A percentile compares a stretch with the other conserved stretches of the same genome.
These are phyloP conservation scores for Eulemur mongoz DNA, from an alignment of 2,797 vertebrate species.

Conservation along the genomic window DNA sequence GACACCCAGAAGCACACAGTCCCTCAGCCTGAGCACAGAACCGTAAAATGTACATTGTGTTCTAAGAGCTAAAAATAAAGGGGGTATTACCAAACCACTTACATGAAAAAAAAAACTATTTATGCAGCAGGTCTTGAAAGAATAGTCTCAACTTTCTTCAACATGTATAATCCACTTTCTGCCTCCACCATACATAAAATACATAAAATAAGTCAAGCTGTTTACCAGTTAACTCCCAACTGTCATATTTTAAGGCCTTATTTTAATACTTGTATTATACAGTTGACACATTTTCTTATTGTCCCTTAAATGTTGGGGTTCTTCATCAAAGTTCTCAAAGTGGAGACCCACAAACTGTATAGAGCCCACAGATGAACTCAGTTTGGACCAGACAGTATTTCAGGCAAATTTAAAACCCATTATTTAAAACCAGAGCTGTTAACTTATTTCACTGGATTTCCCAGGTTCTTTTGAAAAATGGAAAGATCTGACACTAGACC, in stretches of 20 bases:
- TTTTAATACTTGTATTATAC: not conserved
- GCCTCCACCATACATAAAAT: not conserved
- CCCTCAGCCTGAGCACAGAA: not conserved
- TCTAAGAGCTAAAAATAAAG: not conserved
- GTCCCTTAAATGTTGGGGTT: not conserved
- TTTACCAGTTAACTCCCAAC: not conserved
- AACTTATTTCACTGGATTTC: not conserved
- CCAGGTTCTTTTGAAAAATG: not conserved
- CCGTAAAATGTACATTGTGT: not conserved
- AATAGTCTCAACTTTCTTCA: not conserved
- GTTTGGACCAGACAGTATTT: not conserved
- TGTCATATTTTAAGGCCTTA: not conserved
- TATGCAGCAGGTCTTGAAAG: not conserved
- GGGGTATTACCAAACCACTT: not conserved
- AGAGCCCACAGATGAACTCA: not conserved
- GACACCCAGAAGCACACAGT: not conserved
- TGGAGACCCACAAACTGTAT: not conserved
- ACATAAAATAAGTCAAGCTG: not conserved
- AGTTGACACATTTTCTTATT: not conserved
- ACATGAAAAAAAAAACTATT: not conserved
- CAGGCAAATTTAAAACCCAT: not conserved
- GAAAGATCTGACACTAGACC: not conserved
- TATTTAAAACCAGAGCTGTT: not conserved
- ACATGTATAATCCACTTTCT: not conserved
- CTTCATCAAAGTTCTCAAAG: not conserved